Evolutionary conservation across 64 coral and sea anemone genomes (phyloP).

Genomic region (Astreopora myriophthalma): DNA sequence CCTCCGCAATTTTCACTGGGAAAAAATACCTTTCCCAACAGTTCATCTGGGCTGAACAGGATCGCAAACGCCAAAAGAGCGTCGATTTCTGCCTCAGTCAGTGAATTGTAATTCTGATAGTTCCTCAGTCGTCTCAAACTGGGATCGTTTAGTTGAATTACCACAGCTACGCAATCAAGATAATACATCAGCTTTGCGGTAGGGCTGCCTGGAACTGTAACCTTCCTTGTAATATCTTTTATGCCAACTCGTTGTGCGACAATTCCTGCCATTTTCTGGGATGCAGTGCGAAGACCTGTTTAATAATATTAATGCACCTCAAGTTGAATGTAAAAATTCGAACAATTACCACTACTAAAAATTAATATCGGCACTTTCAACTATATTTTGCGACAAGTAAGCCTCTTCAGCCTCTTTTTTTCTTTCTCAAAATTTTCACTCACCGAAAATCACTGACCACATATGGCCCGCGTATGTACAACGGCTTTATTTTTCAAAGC

Average conservation of each 20-base stretch:
- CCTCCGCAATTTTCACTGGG: background rate
- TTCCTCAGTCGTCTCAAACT: background rate
- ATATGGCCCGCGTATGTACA: no score
- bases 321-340: no score
- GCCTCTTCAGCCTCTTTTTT: no score
- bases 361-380: no score
- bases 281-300: background rate
- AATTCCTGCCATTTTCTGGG: background rate
- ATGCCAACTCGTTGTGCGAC: background rate
- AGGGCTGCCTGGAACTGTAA: background rate
- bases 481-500: no score
- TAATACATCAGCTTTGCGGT: constrained; percentile 31
- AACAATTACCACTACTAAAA: no score
- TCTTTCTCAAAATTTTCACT: no score
- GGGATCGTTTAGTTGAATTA: background rate
- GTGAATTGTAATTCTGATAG: background rate
- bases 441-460: no score
- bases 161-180: background rate
- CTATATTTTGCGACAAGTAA: no score
- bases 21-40: constrained; percentile 25
- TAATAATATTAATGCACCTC: no score
- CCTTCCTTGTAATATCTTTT: background rate
- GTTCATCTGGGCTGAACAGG: constrained; percentile 5
- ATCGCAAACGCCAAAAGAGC: constrained; percentile 3
- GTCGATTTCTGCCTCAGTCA: background rate